These are phyloP conservation scores for Lampris megalopsis DNA, from an alignment of 2,113 vertebrate species.

Conservation along the genomic window DNA sequence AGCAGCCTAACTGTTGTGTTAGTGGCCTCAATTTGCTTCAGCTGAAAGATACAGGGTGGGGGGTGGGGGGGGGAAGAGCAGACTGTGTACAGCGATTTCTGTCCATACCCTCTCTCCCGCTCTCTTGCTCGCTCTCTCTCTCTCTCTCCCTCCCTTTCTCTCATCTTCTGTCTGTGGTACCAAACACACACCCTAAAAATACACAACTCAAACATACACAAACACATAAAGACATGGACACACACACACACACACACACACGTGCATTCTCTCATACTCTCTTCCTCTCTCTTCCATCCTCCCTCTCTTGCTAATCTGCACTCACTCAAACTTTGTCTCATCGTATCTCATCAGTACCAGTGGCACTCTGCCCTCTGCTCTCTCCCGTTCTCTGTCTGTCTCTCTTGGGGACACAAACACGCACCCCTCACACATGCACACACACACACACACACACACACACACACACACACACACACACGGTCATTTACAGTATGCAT, in stretches of 20 bases:
- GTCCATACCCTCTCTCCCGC: constrained; percentile 58
- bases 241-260: background rate
- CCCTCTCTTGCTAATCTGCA: constrained; percentile 63
- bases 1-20: constrained; percentile 65
- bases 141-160: constrained; percentile 47
- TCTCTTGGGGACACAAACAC: background rate
- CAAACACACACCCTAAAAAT: too few species aligned
- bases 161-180: background rate
- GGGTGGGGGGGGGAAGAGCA: constrained; percentile 26
- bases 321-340: constrained; percentile 78
- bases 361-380: constrained; percentile 62
- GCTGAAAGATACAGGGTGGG: constrained; percentile 24
- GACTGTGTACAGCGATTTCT: constrained; percentile 60
- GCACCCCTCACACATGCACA: constrained; percentile 27
- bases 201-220: background rate
- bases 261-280: constrained; percentile 53
- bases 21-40: constrained; percentile 73
- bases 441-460: constrained; percentile 24
- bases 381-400: constrained; percentile 49
- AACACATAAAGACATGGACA: background rate
- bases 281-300: constrained; percentile 38
- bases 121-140: background rate
- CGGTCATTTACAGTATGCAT: background rate
- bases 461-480: constrained; percentile 16
- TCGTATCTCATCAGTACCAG: constrained; percentile 74